These are phyloP conservation scores for Hofmannophila pseudospretella DNA, from an alignment of 2,888 invertebrate species.

Conservation along the genomic window DNA sequence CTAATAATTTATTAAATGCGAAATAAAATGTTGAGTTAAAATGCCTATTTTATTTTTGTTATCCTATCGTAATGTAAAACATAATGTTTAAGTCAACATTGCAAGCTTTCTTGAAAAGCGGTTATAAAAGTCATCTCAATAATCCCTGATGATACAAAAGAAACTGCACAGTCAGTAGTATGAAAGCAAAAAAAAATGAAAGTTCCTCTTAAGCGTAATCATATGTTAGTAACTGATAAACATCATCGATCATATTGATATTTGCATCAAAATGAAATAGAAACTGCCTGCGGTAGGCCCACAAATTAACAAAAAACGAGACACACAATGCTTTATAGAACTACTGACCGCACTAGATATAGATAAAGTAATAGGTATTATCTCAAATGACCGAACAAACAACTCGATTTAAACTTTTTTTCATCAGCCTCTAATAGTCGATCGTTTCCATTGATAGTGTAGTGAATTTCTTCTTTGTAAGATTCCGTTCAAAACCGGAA, in stretches of 20 bases:
- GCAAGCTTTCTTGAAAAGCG: not conserved
- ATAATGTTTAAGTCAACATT: not conserved
- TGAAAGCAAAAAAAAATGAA: constrained; percentile 9
- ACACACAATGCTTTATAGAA: not conserved
- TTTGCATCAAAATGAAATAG: constrained; percentile 20
- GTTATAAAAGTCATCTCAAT: not conserved
- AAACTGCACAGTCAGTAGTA: not conserved
- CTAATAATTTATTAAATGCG: constrained; percentile 39
- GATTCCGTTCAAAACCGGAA: constrained; percentile 13
- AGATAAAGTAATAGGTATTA: constrained; percentile 10
- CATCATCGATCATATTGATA: constrained; percentile 15
- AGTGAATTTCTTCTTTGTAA: constrained; percentile 4
- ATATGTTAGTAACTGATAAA: constrained; percentile 13
- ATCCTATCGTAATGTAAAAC: not conserved
- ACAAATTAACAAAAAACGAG: constrained; percentile 3
- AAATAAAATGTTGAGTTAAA: constrained; percentile 45
- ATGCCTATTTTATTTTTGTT: constrained; percentile 24
- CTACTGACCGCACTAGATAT: constrained; percentile 1
- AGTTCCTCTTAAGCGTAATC: constrained; percentile 10
- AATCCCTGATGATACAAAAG: not conserved
- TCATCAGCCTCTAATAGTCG: not conserved
- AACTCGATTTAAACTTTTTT: constrained; percentile 6
- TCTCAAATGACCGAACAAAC: constrained; percentile 9
- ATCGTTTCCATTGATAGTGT: not conserved
- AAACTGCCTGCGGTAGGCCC: constrained; percentile 11